These are phyloP conservation scores for Drosophila bocqueti DNA, from an alignment of 1,140 invertebrate genomes.

Conservation along the genomic window DNA sequence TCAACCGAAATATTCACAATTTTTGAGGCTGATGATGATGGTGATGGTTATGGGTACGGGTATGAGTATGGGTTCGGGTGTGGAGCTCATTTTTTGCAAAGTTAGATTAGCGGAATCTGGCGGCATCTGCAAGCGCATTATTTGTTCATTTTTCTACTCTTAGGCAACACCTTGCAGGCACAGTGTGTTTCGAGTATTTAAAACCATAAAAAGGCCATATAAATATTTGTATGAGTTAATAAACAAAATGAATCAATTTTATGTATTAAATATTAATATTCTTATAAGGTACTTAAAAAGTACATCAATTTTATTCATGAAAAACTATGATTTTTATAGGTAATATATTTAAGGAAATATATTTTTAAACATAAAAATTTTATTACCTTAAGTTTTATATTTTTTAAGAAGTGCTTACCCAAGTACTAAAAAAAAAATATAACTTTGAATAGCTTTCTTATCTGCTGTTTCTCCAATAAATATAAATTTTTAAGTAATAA, in stretches of 20 bases:
- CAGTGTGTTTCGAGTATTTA: constrained; percentile 1
- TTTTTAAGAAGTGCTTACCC: neutral
- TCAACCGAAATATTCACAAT: constrained; percentile 39
- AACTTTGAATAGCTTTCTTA: neutral
- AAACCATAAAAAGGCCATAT: neutral
- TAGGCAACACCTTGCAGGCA: constrained; percentile 9
- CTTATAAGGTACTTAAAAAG: too few species aligned
- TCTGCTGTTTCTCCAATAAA: fast-evolving
- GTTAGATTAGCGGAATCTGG: constrained; percentile 26
- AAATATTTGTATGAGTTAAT: neutral
- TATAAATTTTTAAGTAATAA: fast-evolving
- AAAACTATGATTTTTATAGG: too few species aligned
- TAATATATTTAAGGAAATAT: too few species aligned
- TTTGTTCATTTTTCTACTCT: constrained; percentile 17
- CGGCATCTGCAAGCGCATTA: constrained; percentile 23
- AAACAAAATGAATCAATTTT: neutral
- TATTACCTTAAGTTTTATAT: neutral
- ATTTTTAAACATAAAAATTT: too few species aligned
- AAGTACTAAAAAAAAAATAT: neutral
- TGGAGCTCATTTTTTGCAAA: neutral
- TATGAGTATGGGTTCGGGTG: neutral
- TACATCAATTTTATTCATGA: too few species aligned
- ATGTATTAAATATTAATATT: neutral
- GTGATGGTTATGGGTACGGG: constrained; percentile 23
- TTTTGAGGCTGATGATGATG: constrained; percentile 27